phyloP scores from a whole-genome alignment of 2,888 invertebrate genomes.

The Diarsia rubi region DNA sequence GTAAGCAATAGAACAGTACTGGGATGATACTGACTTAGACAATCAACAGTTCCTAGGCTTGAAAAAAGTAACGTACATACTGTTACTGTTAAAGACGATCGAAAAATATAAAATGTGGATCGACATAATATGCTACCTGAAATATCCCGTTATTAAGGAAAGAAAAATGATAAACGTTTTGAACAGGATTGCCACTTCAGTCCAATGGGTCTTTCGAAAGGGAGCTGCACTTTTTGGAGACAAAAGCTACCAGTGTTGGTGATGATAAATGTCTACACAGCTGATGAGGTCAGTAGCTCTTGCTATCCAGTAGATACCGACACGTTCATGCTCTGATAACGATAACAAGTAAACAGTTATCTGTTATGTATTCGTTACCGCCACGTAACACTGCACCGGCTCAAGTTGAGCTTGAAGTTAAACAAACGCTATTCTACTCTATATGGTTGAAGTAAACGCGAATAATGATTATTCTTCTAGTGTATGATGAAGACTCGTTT shows the following conservation, averaged over 20 bases:
- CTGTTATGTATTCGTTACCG: constrained; percentile 18
- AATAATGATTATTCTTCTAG: neutral
- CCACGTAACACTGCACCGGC: neutral
- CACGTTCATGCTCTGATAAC: constrained; percentile 41
- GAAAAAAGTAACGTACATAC: neutral
- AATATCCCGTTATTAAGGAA: neutral
- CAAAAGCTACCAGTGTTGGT: neutral
- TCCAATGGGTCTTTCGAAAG: neutral
- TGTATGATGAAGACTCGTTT: neutral
- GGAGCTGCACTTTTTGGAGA: neutral
- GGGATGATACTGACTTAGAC: neutral
- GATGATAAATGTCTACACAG: neutral
- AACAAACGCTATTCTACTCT: neutral
- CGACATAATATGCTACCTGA: neutral
- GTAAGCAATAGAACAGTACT: neutral
- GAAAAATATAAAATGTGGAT: neutral
- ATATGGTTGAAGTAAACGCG: neutral
- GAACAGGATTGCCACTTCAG: neutral
- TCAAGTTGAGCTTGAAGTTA: constrained; percentile 10
- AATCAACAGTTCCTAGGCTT: neutral
- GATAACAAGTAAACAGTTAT: constrained; percentile 12
- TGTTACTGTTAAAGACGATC: neutral
- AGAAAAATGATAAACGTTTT: neutral
- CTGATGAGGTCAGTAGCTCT: neutral
- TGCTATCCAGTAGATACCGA: constrained; percentile 6